Evolutionary conservation across 1,140 invertebrate species (phyloP), one percentile per base, ranked within the genome.

Genomic region (Nasonia longicornis): DNA sequence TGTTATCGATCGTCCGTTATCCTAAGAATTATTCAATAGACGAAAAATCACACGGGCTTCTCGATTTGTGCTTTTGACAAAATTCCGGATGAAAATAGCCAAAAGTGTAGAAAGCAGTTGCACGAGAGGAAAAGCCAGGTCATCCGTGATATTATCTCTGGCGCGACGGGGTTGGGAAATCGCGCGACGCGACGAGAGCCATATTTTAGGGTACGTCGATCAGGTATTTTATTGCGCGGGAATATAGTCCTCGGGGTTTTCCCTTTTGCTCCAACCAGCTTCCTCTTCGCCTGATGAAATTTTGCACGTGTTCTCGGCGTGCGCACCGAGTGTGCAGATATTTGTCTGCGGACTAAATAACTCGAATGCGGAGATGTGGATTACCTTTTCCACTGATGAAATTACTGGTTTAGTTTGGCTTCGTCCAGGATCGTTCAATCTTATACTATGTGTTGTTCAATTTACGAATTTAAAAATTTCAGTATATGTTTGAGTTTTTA

Each of bases 151-250:
- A 67, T 67, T 67, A 67, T 67, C 64, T 67, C 64, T 12, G 64
- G 29, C 12, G 16, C 52, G 52, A n/a, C 52, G 7, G 64, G 64
- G 64, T 29, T 10, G 64, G 26, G 10, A 67, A 31, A 67, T 31
- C 64, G 26, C 10, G 22, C 26, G 64, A 67, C 22, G n/a, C 64
- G 26, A 67, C 72, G n/a, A 31, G 38, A 63, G 31, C 48, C 29
- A 66, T 66, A 66, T 76, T 76, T 76, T 76, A 64, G 31, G 29
- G n/a, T 77, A 63, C 58, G 58, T 67, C 63, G 22, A 77, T 67
- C n/a, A 77, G n/a, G 16, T 16, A 77, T 77, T 77, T 77, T 77
- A 64, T 76, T 75, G 48, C 52, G 52, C 29, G 31, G 16, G 22
- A 20, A 11, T 48, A 58, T 58, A 74, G 42, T 64, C 31, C 26